Evolutionary conservation across 2,113 vertebrate species (phyloP).

Genomic region (Upupa epops): DNA sequence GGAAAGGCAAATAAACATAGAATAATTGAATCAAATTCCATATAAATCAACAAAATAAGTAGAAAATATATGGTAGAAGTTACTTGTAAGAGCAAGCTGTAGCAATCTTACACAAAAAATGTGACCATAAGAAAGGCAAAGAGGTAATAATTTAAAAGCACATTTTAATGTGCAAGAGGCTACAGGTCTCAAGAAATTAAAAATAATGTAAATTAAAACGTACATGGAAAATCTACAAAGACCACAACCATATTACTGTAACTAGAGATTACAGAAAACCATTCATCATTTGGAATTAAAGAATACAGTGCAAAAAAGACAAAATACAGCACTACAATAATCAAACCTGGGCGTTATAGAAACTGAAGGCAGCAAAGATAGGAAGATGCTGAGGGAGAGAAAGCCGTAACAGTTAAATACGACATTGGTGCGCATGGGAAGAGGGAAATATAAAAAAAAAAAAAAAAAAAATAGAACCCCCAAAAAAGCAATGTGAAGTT

Average conservation of each 20-base stretch:
- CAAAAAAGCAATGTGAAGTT: neutral
- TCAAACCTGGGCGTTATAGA: neutral
- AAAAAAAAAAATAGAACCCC: neutral
- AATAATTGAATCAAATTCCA: neutral
- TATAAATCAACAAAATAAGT: neutral
- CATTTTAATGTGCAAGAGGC: neutral
- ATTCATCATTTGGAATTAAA: neutral
- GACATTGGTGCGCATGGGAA: neutral
- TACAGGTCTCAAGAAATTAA: neutral
- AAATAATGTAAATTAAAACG: neutral
- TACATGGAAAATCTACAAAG: neutral
- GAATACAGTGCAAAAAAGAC: neutral
- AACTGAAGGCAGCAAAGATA: neutral
- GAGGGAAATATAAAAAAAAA: neutral
- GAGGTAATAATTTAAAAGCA: neutral
- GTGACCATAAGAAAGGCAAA: neutral
- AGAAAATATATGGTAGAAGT: neutral
- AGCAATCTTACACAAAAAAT: neutral
- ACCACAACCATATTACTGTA: rapidly evolving
- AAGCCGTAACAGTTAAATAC: neutral
- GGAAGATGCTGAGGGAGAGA: neutral
- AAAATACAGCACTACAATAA: neutral
- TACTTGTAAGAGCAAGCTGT: neutral
- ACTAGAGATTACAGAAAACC: neutral
- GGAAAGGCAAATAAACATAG: neutral